Percentiles rank a stretch among this genome's conserved stretches.
phyloP scores from a whole-genome alignment of 2,888 invertebrate genomes.

The Mythimna ferrago region DNA sequence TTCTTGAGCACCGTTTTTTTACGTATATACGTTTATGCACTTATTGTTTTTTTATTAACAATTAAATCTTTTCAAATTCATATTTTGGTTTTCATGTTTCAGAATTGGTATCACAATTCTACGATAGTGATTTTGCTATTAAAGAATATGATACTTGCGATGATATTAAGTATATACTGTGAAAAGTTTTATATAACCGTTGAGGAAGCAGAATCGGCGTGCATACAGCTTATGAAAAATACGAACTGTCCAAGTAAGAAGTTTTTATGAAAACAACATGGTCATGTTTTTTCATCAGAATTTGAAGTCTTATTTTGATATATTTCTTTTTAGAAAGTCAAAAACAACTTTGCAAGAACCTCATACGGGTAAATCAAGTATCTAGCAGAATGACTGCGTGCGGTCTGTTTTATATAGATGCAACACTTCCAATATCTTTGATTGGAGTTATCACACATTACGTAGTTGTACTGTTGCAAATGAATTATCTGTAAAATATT shows the following conservation, averaged over 20 bases:
- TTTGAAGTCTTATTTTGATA: background rate
- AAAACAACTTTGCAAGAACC: conserved; percentile 3
- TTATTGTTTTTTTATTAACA: too few species aligned
- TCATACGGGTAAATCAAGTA: background rate
- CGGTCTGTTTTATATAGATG: conserved; percentile 4
- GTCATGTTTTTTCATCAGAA: background rate
- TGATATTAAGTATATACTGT: background rate
- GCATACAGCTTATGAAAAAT: conserved; percentile 1
- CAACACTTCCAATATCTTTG: conserved; percentile 2
- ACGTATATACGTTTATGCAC: too few species aligned
- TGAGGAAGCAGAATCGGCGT: background rate
- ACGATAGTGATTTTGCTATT: background rate
- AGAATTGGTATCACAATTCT: background rate
- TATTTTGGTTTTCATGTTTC: background rate
- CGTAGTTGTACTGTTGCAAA: conserved; percentile 7
- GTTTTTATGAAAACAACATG: background rate
- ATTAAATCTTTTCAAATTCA: too few species aligned
- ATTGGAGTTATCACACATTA: background rate
- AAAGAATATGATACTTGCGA: background rate
- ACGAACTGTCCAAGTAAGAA: conserved; percentile 1
- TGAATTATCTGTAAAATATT: conserved; percentile 2
- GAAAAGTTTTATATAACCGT: conserved; percentile 10
- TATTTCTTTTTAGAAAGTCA: background rate
- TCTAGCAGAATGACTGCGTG: background rate
- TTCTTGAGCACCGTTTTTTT: too few species aligned